These are phyloP conservation scores for Cataglyphis cursor DNA, from an alignment of 2,888 invertebrate genomes.

Conservation along the genomic window DNA sequence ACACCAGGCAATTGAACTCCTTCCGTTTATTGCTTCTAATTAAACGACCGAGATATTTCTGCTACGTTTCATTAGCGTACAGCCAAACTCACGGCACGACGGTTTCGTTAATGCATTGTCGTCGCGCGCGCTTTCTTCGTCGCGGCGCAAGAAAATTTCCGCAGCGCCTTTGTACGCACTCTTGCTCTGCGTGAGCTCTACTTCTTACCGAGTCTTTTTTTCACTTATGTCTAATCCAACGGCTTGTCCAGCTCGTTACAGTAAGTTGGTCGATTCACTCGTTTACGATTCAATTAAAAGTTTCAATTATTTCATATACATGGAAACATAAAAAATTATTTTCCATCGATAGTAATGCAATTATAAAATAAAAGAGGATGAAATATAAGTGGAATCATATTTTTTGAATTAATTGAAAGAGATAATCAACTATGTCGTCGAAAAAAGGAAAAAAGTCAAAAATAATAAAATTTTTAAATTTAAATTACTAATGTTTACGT, in stretches of 20 bases:
- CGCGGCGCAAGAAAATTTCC: conserved; percentile 63
- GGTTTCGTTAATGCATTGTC: conserved; percentile 79
- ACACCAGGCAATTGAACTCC: conserved; percentile 84
- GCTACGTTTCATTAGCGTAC: conserved; percentile 84
- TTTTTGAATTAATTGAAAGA: background rate
- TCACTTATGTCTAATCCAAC: background rate
- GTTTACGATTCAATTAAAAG: conserved; percentile 26
- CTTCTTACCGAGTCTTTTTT: conserved; percentile 23
- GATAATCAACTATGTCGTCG: background rate
- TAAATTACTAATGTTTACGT: no score
- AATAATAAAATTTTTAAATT: background rate
- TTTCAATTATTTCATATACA: conserved; percentile 28
- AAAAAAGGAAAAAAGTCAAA: background rate
- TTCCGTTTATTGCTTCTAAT: conserved; percentile 85
- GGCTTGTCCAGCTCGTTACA: conserved; percentile 35
- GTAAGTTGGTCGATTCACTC: background rate
- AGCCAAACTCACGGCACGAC: conserved; percentile 76
- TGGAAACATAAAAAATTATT: background rate
- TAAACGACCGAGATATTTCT: conserved; percentile 85
- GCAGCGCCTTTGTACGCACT: conserved; percentile 5
- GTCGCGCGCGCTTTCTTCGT: conserved; percentile 23
- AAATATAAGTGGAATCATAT: background rate
- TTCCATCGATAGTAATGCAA: background rate
- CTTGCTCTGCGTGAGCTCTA: background rate
- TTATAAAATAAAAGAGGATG: background rate